These are phyloP conservation scores for Platysternon megacephalum DNA, from an alignment of 2,113 vertebrate genomes.

Conservation along the genomic window DNA sequence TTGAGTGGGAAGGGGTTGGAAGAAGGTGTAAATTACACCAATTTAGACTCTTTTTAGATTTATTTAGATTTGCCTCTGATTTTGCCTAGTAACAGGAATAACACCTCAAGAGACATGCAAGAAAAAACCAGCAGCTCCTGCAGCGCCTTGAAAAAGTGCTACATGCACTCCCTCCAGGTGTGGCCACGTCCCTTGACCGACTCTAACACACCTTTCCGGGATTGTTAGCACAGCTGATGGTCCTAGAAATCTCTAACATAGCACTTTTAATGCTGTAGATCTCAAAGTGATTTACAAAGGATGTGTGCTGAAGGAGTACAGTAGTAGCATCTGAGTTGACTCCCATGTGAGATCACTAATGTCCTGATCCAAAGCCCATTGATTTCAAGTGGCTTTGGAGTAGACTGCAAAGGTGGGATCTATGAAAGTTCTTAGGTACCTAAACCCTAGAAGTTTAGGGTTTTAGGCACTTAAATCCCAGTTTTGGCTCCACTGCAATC, in stretches of 20 bases:
- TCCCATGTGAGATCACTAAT: not conserved
- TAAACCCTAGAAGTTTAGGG: not conserved
- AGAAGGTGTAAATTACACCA: not conserved
- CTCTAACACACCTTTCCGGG: not conserved
- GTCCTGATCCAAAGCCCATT: not conserved
- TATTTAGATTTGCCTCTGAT: not conserved
- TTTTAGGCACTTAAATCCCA: not conserved
- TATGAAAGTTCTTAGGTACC: not conserved
- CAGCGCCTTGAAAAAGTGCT: not conserved
- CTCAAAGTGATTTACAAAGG: not conserved
- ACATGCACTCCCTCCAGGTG: not conserved
- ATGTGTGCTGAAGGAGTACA: not conserved
- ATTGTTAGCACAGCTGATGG: not conserved
- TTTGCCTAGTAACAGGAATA: not conserved
- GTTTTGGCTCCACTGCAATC: not conserved
- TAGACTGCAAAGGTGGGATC: not conserved
- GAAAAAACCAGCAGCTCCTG: not conserved
- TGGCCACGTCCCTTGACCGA: not conserved
- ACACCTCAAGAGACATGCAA: not conserved
- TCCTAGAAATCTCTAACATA: not conserved
- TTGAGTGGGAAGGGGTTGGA: not conserved
- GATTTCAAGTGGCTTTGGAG: not conserved
- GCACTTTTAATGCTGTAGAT: not conserved
- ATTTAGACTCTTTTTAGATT: not conserved
- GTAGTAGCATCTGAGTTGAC: not conserved